Evolutionary conservation across 2,888 invertebrate species (phyloP), one percentile per base, ranked within the genome.

Genomic region (Stegophylla sp.): DNA sequence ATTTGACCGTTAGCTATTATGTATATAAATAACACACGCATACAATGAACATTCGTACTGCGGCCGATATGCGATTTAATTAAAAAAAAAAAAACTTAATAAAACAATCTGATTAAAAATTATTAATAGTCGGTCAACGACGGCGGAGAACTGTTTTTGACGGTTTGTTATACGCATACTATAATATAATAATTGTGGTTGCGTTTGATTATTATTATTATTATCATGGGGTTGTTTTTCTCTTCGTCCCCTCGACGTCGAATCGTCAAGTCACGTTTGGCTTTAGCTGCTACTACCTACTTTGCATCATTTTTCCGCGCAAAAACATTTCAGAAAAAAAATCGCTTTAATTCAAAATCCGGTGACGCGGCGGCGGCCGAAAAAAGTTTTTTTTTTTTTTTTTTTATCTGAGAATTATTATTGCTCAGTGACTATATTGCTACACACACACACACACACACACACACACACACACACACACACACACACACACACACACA

Each of bases 311-410:
- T 77, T 17, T 59, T 59, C 59, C 45, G 67, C 67, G 15, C 28
- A 17, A 20, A 69, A 34, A 77, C 69, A 69, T 77, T 59, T 77
- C 45, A 34, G 23, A 69, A 77, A 77, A n/a, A n/a, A n/a, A n/a
- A n/a, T n/a, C n/a, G n/a, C n/a, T n/a, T n/a, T n/a, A n/a, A n/a
- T n/a, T n/a, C n/a, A n/a, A n/a, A n/a, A n/a, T n/a, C n/a, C n/a
- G n/a, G n/a, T n/a, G n/a, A n/a, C n/a, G 69, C 34, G 56, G 67
- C 56, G 45, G 28, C 41, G 26, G 48, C 48, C 28, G 28, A n/a
- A n/a, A n/a, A n/a, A n/a, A n/a, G n/a, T n/a, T n/a, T n/a, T n/a
- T n/a, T n/a, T n/a, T n/a, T n/a, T n/a, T n/a, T n/a, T n/a, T n/a
- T n/a, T n/a, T n/a, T n/a, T n/a, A n/a, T n/a, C n/a, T n/a, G n/a